Base-by-base conservation (phyloP, 2,888 invertebrate species). In the Octonoba sinensis region DNA sequence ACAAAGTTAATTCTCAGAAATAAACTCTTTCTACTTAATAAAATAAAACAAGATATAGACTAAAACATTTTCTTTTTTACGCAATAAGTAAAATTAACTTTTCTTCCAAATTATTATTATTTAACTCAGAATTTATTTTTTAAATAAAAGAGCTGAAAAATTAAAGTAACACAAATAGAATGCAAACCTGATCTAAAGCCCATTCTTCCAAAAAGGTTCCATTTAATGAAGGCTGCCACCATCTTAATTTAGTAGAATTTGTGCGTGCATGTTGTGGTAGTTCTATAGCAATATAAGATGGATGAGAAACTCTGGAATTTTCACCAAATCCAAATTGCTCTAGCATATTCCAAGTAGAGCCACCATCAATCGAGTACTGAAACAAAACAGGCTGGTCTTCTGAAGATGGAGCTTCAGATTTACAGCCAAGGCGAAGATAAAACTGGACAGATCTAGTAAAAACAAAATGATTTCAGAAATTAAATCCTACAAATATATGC, bases 101-200 rank as follows among this genome's bases (percentile, higher is more conserved):
- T n/a, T n/a, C n/a, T n/a, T n/a, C n/a, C n/a, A n/a, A n/a, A n/a
- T n/a, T n/a, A n/a, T n/a, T n/a, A n/a, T n/a, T n/a, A n/a, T n/a
- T n/a, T n/a, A n/a, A n/a, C n/a, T n/a, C n/a, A n/a, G n/a, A n/a
- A n/a, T n/a, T n/a, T n/a, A n/a, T n/a, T n/a, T n/a, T n/a, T n/a
- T n/a, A 27, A 27, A 27, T 3, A 36, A 36, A 36, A 36, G 1
- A 6, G 11, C 6, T 8, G 6, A 8, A 36, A 8, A 36, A 36
- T 36, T 36, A 36, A 36, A 36, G 8, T 8, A 36, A 36, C 11
- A 8, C 6, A 36, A 36, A 36, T 36, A 36, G 1, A 36, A 36
- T 36, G 36, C 1, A 36, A 77, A 89, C 89, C 87, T 89, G 88
- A 84, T 89, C 89, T 20, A 89, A 86, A 3, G 89, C 89, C 89